Conservation (phyloP, 2,113 vertebrate genomes). For the Otis tarda region DNA sequence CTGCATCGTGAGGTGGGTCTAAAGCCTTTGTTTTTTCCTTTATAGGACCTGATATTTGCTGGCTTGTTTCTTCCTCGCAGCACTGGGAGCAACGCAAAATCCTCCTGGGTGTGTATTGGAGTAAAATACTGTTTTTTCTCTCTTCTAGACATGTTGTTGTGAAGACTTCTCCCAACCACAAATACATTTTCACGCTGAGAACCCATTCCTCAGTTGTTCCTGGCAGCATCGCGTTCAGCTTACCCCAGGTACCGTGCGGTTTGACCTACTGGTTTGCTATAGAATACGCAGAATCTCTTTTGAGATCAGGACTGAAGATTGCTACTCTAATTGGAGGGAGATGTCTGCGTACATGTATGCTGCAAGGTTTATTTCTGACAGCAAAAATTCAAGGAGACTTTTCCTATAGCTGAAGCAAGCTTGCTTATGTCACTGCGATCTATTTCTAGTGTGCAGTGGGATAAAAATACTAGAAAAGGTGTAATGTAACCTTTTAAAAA, state of each 20-base stretch:
- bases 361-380: neutral
- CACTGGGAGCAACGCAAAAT: neutral
- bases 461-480: neutral
- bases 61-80: neutral
- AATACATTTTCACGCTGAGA: constrained; percentile 88
- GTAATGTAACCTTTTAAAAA: neutral
- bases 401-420: neutral
- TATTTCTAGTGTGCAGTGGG: neutral
- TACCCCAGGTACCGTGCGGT: constrained; percentile 85
- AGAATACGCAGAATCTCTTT: neutral
- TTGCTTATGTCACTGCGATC: neutral
- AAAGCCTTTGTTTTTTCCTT: neutral
- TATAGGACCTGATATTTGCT: neutral
- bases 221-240: constrained; percentile 90
- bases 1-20: accelerated
- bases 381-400: neutral
- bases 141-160: constrained; percentile 86
- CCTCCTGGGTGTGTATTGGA: neutral
- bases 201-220: constrained; percentile 80
- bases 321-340: neutral
- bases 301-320: neutral
- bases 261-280: neutral
- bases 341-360: neutral
- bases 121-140: constrained; percentile 9
- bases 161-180: constrained; percentile 86